Evolutionary conservation across 1,140 invertebrate genomes (phyloP).

Genomic region (Paralvinella palmiformis): DNA sequence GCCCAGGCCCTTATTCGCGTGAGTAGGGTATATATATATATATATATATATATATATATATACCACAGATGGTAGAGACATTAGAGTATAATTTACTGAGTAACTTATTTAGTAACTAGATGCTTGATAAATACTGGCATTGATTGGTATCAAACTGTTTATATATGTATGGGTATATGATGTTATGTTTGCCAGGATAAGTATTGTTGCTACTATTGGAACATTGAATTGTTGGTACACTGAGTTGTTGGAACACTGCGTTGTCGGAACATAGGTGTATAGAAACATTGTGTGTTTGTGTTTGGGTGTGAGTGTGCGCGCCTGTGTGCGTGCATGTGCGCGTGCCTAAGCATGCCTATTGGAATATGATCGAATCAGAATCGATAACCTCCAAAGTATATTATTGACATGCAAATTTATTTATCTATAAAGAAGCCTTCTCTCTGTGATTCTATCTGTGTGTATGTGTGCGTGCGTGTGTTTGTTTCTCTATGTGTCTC

Average conservation of each 20-base stretch:
- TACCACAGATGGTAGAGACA: no score
- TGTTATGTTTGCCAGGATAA: background rate
- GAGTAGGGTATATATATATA: no score
- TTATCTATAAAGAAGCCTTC: background rate
- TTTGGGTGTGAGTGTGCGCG: background rate
- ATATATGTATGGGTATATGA: background rate
- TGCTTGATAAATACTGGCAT: background rate
- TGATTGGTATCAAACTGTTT: background rate
- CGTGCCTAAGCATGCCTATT: background rate
- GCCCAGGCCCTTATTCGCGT: no score
- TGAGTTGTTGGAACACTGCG: background rate
- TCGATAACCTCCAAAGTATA: background rate
- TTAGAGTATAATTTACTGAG: no score
- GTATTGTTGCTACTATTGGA: background rate
- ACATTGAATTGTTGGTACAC: background rate
- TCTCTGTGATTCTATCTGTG: background rate
- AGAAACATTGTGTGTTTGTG: background rate
- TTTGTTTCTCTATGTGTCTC: constrained; percentile 5
- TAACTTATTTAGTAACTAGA: no score
- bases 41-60: no score
- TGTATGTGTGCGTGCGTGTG: constrained; percentile 1
- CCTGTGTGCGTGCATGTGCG: background rate
- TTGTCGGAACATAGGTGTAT: background rate
- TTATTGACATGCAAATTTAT: background rate
- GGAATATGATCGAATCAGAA: background rate